Evolutionary conservation across 2,797 vertebrate genomes (phyloP).

Genomic region (Danio tinwini): DNA sequence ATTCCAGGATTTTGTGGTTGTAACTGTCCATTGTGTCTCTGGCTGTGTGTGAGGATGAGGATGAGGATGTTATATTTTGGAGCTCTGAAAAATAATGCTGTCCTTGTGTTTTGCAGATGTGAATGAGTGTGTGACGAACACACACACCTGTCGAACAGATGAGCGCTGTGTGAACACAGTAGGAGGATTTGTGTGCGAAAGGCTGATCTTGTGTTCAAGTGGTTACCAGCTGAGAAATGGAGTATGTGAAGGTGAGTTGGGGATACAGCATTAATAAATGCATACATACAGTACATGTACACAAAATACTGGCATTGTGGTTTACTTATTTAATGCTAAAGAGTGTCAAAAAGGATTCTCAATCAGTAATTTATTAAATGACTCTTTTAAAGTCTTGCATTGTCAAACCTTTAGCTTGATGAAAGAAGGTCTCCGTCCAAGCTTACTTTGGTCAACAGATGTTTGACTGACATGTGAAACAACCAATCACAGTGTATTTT

Average conservation of each 20-base stretch:
- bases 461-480: no score
- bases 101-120: constrained; percentile 77
- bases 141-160: constrained; percentile 82
- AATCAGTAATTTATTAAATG: no score
- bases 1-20: constrained; percentile 6
- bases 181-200: constrained; percentile 88
- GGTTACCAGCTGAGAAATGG: constrained; percentile 81
- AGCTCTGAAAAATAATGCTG: constrained; percentile 8
- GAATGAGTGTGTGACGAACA: constrained; percentile 86
- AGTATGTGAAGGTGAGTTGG: constrained; percentile 83
- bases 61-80: constrained; percentile 19
- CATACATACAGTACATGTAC: background rate
- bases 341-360: no score
- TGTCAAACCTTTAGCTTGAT: no score
- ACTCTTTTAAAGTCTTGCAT: no score
- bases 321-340: constrained; percentile 5
- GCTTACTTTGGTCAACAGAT: no score
- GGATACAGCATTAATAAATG: background rate
- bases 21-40: constrained; percentile 1
- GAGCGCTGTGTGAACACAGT: constrained; percentile 88
- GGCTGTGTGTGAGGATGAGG: background rate
- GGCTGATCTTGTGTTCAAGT: constrained; percentile 81
- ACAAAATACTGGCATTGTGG: background rate
- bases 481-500: no score
- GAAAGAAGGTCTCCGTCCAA: no score